Percentiles rank a stretch among this genome's conserved stretches.
Conservation (phyloP, 1,140 invertebrate genomes). For the Trissolcus basalis region DNA sequence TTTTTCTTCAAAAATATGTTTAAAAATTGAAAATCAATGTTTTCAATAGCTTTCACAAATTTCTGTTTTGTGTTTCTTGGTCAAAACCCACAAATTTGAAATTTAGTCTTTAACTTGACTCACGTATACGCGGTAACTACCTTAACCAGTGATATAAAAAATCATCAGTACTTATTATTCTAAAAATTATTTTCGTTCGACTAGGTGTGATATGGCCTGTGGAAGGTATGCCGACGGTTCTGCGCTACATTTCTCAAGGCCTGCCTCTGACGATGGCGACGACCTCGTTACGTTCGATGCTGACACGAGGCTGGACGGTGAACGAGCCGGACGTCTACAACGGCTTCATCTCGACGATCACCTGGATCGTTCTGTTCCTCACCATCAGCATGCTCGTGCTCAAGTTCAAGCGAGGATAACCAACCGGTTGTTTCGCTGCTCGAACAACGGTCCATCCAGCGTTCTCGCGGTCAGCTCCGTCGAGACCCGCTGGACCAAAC, state of each 20-base stretch:
- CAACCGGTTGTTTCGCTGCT: not conserved
- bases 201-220: conserved; percentile 91
- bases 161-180: no score
- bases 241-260: conserved; percentile 88
- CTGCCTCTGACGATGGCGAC: conserved; percentile 94
- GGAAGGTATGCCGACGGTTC: conserved; percentile 89
- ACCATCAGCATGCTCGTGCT: conserved; percentile 87
- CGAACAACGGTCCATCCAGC: conserved; percentile 9
- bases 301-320: conserved; percentile 93
- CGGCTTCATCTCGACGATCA: conserved; percentile 90
- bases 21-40: no score
- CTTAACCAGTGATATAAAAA: no score
- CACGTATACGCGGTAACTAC: no score
- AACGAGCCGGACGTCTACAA: conserved; percentile 88
- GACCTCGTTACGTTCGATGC: conserved; percentile 89
- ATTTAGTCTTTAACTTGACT: no score
- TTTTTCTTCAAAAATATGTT: no score
- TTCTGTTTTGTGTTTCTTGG: no score
- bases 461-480: not conserved
- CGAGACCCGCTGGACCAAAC: not conserved
- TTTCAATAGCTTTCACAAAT: no score
- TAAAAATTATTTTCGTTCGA: no score
- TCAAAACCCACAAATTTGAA: no score
- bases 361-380: conserved; percentile 92
- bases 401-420: conserved; percentile 85